These are phyloP conservation scores for Ligdia adustata DNA, from an alignment of 2,888 invertebrate genomes.

Conservation along the genomic window DNA sequence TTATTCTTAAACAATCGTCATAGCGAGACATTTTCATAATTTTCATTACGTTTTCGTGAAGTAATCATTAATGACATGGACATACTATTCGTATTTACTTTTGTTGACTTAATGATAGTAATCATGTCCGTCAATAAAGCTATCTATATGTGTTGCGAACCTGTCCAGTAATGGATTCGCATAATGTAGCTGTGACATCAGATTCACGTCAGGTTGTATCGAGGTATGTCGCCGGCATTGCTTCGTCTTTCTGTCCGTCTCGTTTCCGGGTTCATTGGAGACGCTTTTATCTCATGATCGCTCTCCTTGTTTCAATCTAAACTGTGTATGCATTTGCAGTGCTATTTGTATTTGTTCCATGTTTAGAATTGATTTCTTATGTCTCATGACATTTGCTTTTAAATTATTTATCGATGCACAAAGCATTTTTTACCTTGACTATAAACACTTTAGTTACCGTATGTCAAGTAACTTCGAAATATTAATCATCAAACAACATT, in stretches of 20 bases:
- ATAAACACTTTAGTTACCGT: neutral
- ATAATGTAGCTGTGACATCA: slow-evolving; percentile 44
- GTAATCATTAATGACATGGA: slow-evolving; percentile 20
- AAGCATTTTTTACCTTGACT: slow-evolving; percentile 9
- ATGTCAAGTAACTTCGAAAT: slow-evolving; percentile 9
- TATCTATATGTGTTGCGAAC: slow-evolving; percentile 43
- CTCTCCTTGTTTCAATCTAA: neutral
- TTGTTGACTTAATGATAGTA: slow-evolving; percentile 33
- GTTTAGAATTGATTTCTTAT: too few relatives aligned
- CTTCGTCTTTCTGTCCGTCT: slow-evolving; percentile 62
- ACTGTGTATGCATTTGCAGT: too few relatives aligned
- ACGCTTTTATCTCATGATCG: slow-evolving; percentile 15
- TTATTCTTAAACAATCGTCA: slow-evolving; percentile 5
- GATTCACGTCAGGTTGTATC: slow-evolving; percentile 54
- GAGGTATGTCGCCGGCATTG: slow-evolving; percentile 54
- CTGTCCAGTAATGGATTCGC: slow-evolving; percentile 59
- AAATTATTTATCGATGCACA: too few relatives aligned
- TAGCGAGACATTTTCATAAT: slow-evolving; percentile 1
- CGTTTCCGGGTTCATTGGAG: slow-evolving; percentile 36
- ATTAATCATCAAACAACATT: slow-evolving; percentile 11
- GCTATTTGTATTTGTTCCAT: too few relatives aligned
- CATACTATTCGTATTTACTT: slow-evolving; percentile 11
- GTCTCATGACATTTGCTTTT: too few relatives aligned
- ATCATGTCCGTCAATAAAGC: slow-evolving; percentile 53
- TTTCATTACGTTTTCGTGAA: neutral